These are phyloP conservation scores for Sarcophaga carnaria DNA, from an alignment of 2,888 invertebrate genomes.

Conservation along the genomic window DNA sequence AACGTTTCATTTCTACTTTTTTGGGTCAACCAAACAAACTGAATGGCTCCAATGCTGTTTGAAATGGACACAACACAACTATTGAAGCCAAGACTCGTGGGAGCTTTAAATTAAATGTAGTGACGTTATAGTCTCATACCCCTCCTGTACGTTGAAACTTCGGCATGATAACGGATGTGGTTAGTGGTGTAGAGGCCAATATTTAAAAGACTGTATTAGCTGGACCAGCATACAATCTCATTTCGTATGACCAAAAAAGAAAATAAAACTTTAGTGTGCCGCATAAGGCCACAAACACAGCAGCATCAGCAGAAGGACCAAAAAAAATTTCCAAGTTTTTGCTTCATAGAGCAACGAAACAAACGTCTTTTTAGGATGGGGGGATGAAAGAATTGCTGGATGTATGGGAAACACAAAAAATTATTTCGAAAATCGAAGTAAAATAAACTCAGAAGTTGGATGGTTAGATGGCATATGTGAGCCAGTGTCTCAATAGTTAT, in stretches of 20 bases:
- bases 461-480: too few species aligned
- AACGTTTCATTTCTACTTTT: background rate
- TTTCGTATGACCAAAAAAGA: background rate
- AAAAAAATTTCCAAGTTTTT: too few species aligned
- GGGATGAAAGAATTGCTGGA: too few species aligned
- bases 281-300: too few species aligned
- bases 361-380: too few species aligned
- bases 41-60: background rate
- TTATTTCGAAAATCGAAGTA: too few species aligned
- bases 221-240: background rate
- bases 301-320: too few species aligned
- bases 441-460: too few species aligned
- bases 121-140: background rate
- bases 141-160: background rate
- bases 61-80: constrained; percentile 1
- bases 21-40: constrained; percentile 24
- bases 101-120: constrained; percentile 44
- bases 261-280: constrained; percentile 33
- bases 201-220: constrained; percentile 18
- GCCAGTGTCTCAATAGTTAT: too few species aligned
- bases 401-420: too few species aligned
- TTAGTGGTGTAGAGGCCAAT: constrained; percentile 2
- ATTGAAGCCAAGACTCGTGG: constrained; percentile 33
- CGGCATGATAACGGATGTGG: constrained; percentile 4
- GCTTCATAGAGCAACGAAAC: too few species aligned